Evolutionary conservation across 1,140 invertebrate species (phyloP).

Genomic region (Aphis craccivora): DNA sequence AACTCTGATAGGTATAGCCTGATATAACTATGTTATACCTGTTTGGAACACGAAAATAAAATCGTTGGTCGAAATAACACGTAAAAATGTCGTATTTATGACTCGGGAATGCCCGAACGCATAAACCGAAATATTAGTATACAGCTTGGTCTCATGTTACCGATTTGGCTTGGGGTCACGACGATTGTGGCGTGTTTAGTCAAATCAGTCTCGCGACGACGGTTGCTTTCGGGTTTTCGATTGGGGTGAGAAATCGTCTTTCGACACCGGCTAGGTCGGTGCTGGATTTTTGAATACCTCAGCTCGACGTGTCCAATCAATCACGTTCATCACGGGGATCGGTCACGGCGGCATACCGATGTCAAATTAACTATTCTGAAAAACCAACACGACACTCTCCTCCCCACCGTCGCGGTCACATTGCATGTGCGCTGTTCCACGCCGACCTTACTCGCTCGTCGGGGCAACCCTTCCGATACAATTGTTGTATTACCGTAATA

Average conservation of each 20-base stretch:
- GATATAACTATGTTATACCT: not conserved
- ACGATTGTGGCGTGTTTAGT: not conserved
- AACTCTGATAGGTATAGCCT: not conserved
- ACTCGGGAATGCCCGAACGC: not conserved
- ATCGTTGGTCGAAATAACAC: not conserved
- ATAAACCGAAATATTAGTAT: not conserved
- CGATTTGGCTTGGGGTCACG: not conserved
- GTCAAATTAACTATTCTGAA: slow-evolving; percentile 38
- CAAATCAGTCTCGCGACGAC: slow-evolving; percentile 19
- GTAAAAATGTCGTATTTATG: not conserved
- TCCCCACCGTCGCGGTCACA: not conserved
- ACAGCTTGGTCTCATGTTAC: not conserved
- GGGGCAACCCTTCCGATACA: not conserved
- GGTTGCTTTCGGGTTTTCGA: not conserved
- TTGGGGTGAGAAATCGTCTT: slow-evolving; percentile 31
- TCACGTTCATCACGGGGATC: slow-evolving; percentile 37
- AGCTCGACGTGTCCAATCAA: slow-evolving; percentile 23
- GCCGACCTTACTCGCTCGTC: not conserved
- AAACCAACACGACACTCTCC: not conserved
- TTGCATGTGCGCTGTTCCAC: not conserved
- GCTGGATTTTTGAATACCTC: not conserved
- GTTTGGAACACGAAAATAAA: not conserved
- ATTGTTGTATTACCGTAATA: not conserved
- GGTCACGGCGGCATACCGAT: slow-evolving; percentile 53
- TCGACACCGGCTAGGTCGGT: not conserved